A percentile compares a stretch with the other conserved stretches of the same genome.
Evolutionary conservation across 1,140 invertebrate genomes (phyloP).

Genomic region (Papilio polytes): DNA sequence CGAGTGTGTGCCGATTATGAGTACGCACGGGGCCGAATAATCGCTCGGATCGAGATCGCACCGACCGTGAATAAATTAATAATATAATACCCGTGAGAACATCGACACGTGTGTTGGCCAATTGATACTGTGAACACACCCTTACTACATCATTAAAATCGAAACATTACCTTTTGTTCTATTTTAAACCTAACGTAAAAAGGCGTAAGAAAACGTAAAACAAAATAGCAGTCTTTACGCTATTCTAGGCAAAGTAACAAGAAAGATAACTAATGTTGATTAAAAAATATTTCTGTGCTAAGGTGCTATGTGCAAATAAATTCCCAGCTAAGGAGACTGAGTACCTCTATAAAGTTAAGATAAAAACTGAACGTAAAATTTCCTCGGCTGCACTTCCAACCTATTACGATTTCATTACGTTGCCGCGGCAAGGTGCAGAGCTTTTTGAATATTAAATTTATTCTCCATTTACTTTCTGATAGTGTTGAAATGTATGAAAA

Average conservation of each 20-base stretch:
- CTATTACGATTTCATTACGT: conserved; percentile 23
- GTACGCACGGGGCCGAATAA: conserved; percentile 49
- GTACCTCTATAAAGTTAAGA: conserved; percentile 18
- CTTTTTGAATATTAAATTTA: conserved; percentile 19
- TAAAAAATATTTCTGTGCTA: neutral
- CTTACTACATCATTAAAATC: conserved; percentile 10
- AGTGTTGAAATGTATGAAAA: conserved; percentile 15
- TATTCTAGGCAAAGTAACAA: neutral
- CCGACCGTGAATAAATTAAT: conserved; percentile 54
- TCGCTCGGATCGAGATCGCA: conserved; percentile 40
- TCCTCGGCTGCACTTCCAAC: conserved; percentile 8
- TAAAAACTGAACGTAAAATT: neutral
- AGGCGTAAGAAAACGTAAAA: neutral
- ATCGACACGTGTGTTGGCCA: conserved; percentile 40
- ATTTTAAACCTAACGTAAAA: neutral
- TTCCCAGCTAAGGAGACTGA: neutral
- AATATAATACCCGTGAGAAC: conserved; percentile 52
- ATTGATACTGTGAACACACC: conserved; percentile 31
- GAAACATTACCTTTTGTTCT: neutral
- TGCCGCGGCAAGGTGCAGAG: conserved; percentile 3
- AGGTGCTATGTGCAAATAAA: neutral
- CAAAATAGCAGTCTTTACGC: neutral
- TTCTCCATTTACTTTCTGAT: conserved; percentile 15
- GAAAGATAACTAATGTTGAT: neutral
- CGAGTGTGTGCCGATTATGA: conserved; percentile 42